Evolutionary conservation across 2,797 vertebrate species (phyloP), one percentile per base, ranked within the genome.

Genomic region (Cyclura pinguis): DNA sequence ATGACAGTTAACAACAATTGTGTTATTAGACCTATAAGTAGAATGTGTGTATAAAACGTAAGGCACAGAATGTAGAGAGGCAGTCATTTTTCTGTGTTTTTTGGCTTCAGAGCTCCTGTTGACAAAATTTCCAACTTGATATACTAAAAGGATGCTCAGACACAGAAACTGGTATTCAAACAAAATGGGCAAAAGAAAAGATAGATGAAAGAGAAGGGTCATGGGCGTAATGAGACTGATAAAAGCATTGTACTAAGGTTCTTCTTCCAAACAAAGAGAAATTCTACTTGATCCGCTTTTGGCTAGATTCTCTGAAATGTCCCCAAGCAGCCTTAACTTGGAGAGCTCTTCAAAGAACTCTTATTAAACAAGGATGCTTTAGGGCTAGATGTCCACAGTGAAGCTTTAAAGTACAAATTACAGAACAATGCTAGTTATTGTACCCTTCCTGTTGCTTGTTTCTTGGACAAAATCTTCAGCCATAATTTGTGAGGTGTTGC

Each of bases 321-420:
- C 69, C 50, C 69, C 0, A 59, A 88, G 50, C 50, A 32, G n/a
- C 22, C n/a, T 8, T 77, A 67, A 29, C 16, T 83, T 52, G 77
- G 85, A 64, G 69, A 87, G 69, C 13, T 29, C 52, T 87, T 81
- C 89, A 42, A 87, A 67, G 64, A 83, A 64, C 22, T 87, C 80
- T 50, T 64, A 50, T 82, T 74, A 87, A 62, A 52, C 85, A 52
- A 59, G 50, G 29, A 50, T n/a, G 55, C 57, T 74, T 83, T 77
- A 74, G 57, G 42, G 59, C 59, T 76, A 50, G 52, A 50, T 76
- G 72, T 42, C 64, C 64, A 29, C 10, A 10, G 24, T n/a, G 12
- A 24, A 20, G 22, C 32, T 85, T 59, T 88, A 81, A 88, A 87
- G 57, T 24, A 67, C 76, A 87, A 78, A 52, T 27, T 69, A 57